Conservation (phyloP, 2,113 vertebrate species). For the Phoxinus phoxinus region DNA sequence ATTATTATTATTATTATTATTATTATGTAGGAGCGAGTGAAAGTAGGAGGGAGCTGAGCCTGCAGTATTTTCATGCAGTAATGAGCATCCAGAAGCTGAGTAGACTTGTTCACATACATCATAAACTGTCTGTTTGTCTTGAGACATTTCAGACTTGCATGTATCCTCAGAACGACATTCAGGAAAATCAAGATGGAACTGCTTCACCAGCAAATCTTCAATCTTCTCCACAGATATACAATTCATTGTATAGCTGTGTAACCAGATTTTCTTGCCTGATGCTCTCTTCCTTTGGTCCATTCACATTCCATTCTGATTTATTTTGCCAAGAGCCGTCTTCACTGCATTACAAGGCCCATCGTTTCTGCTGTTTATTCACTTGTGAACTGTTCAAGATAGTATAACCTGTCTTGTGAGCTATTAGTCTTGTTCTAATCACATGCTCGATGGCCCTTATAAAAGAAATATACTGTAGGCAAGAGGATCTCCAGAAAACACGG, state of each 20-base stretch:
- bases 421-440: neutral
- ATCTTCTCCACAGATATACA: neutral
- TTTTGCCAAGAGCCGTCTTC: too few relatives aligned
- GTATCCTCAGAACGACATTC: slow-evolving; percentile 28
- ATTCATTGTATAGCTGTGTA: slow-evolving; percentile 8
- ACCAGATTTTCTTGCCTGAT: neutral
- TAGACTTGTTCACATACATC: neutral
- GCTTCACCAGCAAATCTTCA: slow-evolving; percentile 26
- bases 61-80: neutral
- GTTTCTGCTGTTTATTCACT: neutral
- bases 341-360: too few relatives aligned
- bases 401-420: neutral
- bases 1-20: too few relatives aligned
- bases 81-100: neutral
- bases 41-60: too few relatives aligned
- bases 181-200: slow-evolving; percentile 46
- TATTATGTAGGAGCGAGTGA: too few relatives aligned
- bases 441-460: neutral
- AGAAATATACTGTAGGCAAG: neutral
- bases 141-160: slow-evolving; percentile 50
- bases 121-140: slow-evolving; percentile 41
- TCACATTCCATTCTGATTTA: neutral
- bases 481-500: neutral
- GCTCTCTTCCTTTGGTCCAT: neutral
- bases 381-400: neutral